Evolutionary conservation across 2,113 vertebrate genomes (phyloP), one percentile per base, ranked within the genome.

Genomic region (Datnioides undecimradiatus): DNA sequence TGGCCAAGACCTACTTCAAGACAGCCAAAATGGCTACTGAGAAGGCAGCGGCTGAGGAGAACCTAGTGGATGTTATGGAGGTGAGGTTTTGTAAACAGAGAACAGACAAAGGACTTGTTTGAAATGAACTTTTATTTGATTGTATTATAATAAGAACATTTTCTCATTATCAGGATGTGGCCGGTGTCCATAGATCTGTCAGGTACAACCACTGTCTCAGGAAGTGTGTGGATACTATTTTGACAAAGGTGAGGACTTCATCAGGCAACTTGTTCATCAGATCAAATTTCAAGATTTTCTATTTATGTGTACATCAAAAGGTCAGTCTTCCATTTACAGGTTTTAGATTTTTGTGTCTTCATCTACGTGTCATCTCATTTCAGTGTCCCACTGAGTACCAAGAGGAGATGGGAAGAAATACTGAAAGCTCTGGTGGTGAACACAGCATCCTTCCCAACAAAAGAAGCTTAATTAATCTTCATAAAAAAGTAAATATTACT

Each of bases 1-100:
- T 98, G 21, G 95, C 95, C 90, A 97, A 97, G 87, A 96, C 96
- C 5, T 98, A 98, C 58, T 98, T 98, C 90, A 98, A 99, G 84
- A 95, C 93, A 71, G 95, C 97, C 52, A 98, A 98, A 84, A 89
- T 99, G 82, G 96, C 96, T 91, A 96, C 94, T 4, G 97, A 99
- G 90, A 98, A 97, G 87, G 95, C 95, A 45, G 96, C 95, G 51
- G 97, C 96, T 0, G 96, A 97, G 69, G 97, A 99, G 83, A 96
- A 96, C 82, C 94, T 99, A 51, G 96, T 96, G 76, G 96, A 99
- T 90, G 93, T 96, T 62, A 97, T 98, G 96, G 97, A 98, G 94
- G 97, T 96, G 87, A 90, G 81, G 2, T 12, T 58, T 75, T 46
- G 17, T 16, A 5, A 46, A 2, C 8, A 4, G 14, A 19, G 25